Conservation (phyloP, 2,888 invertebrate species). For the Sinhomidia bicolor region DNA sequence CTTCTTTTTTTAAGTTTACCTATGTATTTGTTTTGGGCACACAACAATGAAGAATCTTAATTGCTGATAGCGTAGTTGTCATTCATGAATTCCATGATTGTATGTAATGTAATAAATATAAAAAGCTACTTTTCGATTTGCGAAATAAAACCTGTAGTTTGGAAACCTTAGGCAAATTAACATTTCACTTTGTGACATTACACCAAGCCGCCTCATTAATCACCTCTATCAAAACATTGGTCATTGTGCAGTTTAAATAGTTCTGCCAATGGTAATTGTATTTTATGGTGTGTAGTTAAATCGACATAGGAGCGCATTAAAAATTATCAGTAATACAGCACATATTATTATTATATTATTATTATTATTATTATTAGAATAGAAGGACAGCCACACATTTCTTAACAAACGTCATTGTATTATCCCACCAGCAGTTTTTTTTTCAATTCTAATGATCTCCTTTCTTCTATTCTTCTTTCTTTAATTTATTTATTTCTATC, state of each 20-base stretch:
- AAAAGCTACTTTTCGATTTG: no score
- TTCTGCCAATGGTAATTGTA: slow-evolving; percentile 2
- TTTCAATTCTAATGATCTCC: neutral
- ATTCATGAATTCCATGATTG: neutral
- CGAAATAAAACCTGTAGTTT: neutral
- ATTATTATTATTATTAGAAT: no score
- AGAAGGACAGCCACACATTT: neutral
- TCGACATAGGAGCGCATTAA: neutral
- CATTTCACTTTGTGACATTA: slow-evolving; percentile 20
- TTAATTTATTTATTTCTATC: no score
- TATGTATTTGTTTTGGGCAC: neutral
- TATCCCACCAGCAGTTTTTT: neutral
- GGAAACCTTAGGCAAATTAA: neutral
- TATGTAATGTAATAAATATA: slow-evolving; percentile 26
- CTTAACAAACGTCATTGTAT: neutral
- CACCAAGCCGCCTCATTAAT: slow-evolving; percentile 18
- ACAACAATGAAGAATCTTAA: slow-evolving; percentile 17
- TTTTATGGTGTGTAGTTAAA: slow-evolving; percentile 3
- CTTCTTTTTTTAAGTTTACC: neutral
- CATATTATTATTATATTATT: no score
- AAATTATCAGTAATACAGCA: neutral
- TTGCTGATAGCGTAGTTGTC: neutral
- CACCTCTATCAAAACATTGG: neutral
- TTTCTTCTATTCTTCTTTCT: neutral
- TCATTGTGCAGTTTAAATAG: slow-evolving; percentile 2